These are phyloP conservation scores for Patella vulgata DNA, from an alignment of 1,140 invertebrate species.

Conservation along the genomic window DNA sequence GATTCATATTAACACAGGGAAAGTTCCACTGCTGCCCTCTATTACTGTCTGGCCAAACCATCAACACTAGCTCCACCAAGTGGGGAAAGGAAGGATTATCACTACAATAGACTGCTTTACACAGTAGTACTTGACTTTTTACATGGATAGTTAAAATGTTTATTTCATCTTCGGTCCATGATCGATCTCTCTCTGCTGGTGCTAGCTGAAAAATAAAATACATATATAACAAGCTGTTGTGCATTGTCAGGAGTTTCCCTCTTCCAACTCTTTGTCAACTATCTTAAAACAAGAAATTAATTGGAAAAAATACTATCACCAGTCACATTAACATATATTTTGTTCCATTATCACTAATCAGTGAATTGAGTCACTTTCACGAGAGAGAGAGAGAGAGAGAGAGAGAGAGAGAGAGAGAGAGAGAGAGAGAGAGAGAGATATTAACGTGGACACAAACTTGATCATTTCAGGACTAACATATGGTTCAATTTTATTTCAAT, in stretches of 20 bases:
- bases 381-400: neutral
- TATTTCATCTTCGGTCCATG: constrained; percentile 40
- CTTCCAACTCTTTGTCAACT: neutral
- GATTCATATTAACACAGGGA: neutral
- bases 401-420: neutral
- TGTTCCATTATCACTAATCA: too few species aligned
- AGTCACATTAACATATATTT: neutral
- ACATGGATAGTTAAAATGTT: constrained; percentile 22
- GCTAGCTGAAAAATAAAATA: constrained; percentile 23
- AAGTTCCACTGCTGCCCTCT: neutral
- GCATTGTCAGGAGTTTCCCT: neutral
- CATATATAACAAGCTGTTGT: neutral
- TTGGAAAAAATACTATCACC: neutral
- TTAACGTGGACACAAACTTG: too few species aligned
- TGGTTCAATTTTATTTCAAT: too few species aligned
- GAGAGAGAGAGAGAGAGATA: neutral
- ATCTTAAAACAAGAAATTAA: neutral
- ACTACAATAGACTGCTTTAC: constrained; percentile 12
- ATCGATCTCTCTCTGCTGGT: constrained; percentile 31
- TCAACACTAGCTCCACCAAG: constrained; percentile 23
- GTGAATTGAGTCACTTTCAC: neutral
- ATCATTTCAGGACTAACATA: too few species aligned
- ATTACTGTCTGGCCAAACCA: constrained; percentile 17
- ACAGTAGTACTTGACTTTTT: constrained; percentile 17
- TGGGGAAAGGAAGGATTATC: constrained; percentile 3